These are phyloP conservation scores for Oncorhynchus gorbuscha DNA, from an alignment of 2,113 vertebrate genomes.

Conservation along the genomic window DNA sequence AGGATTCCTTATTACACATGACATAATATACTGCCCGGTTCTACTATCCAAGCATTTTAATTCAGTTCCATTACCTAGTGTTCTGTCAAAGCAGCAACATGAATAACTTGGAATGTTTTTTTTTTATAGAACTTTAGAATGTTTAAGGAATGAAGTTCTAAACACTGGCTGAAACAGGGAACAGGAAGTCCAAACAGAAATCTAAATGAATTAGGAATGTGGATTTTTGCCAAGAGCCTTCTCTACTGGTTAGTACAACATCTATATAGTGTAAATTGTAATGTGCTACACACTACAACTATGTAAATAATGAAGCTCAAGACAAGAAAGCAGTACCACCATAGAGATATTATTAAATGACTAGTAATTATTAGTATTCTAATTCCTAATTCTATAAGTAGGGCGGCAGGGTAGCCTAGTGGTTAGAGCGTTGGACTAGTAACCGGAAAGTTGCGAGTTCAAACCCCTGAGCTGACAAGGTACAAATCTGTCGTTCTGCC, in stretches of 20 bases:
- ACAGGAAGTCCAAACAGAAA: not conserved
- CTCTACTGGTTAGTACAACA: not conserved
- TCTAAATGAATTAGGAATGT: not conserved
- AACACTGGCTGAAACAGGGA: not conserved
- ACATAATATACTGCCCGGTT: constrained; percentile 29
- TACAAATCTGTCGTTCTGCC: no score
- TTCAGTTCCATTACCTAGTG: not conserved
- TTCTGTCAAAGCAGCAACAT: not conserved
- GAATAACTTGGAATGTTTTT: not conserved
- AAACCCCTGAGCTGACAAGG: no score
- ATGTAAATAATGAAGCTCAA: no score
- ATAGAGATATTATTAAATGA: no score
- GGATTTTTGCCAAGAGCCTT: not conserved
- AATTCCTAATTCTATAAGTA: no score
- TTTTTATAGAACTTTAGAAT: not conserved
- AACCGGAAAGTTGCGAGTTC: no score
- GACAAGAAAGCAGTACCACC: no score
- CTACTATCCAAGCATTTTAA: not conserved
- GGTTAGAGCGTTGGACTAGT: no score
- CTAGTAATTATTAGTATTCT: no score
- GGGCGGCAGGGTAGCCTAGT: no score
- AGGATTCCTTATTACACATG: constrained; percentile 58
- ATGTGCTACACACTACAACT: no score
- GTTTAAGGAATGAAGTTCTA: no score
- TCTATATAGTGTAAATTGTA: not conserved